Conservation (phyloP, 2,113 vertebrate genomes). For the Tonatia bakeri region DNA sequence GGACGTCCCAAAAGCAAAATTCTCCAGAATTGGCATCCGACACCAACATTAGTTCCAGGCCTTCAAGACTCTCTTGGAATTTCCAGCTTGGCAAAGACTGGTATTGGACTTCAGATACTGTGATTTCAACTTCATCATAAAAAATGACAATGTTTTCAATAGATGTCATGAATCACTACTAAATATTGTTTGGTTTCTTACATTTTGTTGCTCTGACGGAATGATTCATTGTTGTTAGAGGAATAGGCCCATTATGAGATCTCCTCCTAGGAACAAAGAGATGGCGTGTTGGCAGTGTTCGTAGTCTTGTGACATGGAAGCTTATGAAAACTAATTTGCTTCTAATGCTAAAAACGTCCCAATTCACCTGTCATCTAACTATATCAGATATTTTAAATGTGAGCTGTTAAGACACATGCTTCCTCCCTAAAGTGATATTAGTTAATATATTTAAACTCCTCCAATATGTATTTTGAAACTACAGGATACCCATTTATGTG, state of each 20-base stretch:
- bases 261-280: neutral
- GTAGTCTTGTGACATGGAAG: neutral
- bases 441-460: neutral
- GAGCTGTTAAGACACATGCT: neutral
- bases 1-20: neutral
- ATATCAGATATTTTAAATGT: neutral
- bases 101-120: neutral
- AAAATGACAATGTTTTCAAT: neutral
- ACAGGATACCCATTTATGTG: neutral
- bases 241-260: neutral
- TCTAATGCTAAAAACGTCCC: neutral
- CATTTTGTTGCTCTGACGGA: neutral
- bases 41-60: fast-evolving
- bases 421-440: neutral
- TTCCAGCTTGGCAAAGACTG: neutral
- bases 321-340: neutral
- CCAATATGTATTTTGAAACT: neutral
- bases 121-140: neutral
- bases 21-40: neutral
- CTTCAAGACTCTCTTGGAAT: neutral
- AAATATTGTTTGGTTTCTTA: neutral
- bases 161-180: neutral
- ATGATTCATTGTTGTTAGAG: neutral
- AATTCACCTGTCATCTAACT: neutral
- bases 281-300: neutral